phyloP scores from a whole-genome alignment of 2,113 vertebrate species.

The Fulmarus glacialis region DNA sequence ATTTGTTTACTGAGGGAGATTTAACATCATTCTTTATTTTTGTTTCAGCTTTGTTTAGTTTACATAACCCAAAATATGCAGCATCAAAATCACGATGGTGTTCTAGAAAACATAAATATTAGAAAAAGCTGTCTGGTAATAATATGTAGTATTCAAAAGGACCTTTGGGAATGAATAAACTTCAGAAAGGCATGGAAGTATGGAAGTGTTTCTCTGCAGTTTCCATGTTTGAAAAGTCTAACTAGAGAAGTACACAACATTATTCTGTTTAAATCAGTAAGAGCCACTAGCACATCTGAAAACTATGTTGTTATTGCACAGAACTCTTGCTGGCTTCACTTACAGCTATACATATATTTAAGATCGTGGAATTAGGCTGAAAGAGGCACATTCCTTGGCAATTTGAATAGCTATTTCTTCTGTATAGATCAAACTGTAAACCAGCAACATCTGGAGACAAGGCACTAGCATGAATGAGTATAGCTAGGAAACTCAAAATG shows the following conservation, averaged over 20 bases:
- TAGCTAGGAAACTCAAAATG: background rate
- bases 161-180: conserved; percentile 5
- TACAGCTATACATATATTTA: background rate
- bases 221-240: background rate
- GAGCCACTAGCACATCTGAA: background rate
- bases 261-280: background rate
- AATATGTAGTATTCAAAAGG: background rate
- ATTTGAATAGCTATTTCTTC: background rate
- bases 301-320: background rate
- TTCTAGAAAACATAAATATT: conserved; percentile 50
- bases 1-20: conserved; percentile 18
- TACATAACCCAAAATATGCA: conserved; percentile 43
- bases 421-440: background rate
- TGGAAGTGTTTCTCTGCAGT: background rate
- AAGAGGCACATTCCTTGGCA: background rate
- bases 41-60: conserved; percentile 69
- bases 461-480: background rate
- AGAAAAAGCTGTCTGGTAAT: conserved; percentile 27
- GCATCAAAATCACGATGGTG: conserved; percentile 42
- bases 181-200: conserved; percentile 16
- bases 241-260: background rate
- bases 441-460: background rate
- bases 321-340: conserved; percentile 3
- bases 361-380: background rate
- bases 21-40: conserved; percentile 41